These are phyloP conservation scores for Physocephala rufipes DNA, from an alignment of 2,888 invertebrate species.

Conservation along the genomic window DNA sequence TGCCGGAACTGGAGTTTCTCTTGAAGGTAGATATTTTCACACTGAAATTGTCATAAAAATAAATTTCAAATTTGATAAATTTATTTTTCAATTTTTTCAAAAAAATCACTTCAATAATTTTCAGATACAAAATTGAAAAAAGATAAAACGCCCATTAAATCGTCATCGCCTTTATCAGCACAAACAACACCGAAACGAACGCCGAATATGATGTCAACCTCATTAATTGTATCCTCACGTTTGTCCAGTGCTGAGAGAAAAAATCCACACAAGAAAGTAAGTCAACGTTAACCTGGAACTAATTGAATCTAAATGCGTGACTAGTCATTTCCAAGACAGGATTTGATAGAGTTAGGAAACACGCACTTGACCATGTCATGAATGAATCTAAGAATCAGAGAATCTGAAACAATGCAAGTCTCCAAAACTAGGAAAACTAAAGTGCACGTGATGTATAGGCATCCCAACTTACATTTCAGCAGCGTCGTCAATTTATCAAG, in stretches of 20 bases:
- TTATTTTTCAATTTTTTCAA: background rate
- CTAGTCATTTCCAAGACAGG: no score
- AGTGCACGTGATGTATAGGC: no score
- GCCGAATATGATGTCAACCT: constrained; percentile 61
- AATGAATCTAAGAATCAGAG: no score
- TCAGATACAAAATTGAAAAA: constrained; percentile 58
- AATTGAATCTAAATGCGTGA: background rate
- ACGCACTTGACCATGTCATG: no score
- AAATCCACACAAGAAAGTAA: constrained; percentile 60
- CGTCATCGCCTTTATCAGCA: constrained; percentile 57
- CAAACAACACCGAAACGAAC: constrained; percentile 66
- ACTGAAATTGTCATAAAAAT: background rate
- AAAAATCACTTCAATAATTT: background rate
- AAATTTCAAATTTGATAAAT: background rate
- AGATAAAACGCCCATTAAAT: constrained; percentile 68
- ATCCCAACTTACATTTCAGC: no score
- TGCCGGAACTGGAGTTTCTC: constrained; percentile 83
- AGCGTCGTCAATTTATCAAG: no score
- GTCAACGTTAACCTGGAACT: constrained; percentile 3
- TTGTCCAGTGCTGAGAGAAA: constrained; percentile 61
- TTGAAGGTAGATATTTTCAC: constrained; percentile 59
- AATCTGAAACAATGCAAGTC: no score
- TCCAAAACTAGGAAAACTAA: no score
- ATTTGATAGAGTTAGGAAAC: no score
- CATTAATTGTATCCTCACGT: constrained; percentile 60